Evolutionary conservation across 2,113 vertebrate genomes (phyloP).

Genomic region (Rattus rattus): DNA sequence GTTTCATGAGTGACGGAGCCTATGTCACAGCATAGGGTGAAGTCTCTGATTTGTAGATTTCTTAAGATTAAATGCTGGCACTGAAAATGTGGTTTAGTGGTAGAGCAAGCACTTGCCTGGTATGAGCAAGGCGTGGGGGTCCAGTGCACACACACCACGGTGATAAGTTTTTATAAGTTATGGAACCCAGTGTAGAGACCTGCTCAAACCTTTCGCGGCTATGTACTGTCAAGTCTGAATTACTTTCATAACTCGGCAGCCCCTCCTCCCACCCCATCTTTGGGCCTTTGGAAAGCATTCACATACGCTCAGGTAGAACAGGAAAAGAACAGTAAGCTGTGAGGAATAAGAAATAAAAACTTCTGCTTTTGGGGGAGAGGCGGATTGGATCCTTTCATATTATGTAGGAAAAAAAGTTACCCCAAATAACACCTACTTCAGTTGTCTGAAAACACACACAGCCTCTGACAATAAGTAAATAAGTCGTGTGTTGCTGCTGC

Average conservation of each 20-base stretch:
- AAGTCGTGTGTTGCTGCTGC: not conserved
- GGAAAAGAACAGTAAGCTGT: conserved; percentile 35
- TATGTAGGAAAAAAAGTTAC: not conserved
- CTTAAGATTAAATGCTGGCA: not conserved
- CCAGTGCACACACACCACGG: not conserved
- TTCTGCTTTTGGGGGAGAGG: not conserved
- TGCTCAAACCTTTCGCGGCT: not conserved
- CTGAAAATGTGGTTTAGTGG: not conserved
- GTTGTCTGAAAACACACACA: not conserved
- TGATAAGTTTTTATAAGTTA: not conserved
- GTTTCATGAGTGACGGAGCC: conserved; percentile 12
- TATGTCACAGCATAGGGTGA: not conserved
- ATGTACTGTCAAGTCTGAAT: conserved; percentile 13
- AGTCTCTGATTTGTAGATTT: not conserved
- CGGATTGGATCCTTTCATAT: not conserved
- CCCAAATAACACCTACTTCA: not conserved
- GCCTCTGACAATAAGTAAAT: not conserved
- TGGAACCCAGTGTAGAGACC: not conserved
- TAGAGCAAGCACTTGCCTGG: not conserved
- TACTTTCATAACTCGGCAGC: not conserved
- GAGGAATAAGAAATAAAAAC: conserved; percentile 37
- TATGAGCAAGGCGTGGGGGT: not conserved
- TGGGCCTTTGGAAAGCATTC: not conserved
- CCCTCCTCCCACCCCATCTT: not conserved
- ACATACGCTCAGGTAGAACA: not conserved